phyloP scores from a whole-genome alignment of 2,113 vertebrate species.

The Beaufortia kweichowensis region DNA sequence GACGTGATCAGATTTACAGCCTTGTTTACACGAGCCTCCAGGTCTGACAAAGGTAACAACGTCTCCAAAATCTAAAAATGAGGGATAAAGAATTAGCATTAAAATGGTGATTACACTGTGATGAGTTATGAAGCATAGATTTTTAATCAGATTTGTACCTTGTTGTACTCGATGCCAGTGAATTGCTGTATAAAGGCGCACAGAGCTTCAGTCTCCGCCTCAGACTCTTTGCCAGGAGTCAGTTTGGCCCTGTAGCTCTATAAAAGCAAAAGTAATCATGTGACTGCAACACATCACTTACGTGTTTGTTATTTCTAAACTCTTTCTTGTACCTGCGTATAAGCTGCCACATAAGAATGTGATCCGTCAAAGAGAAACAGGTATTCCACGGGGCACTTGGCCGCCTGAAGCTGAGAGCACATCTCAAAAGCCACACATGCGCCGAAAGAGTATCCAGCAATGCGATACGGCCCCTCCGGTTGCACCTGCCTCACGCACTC shows the following conservation, averaged over 20 bases:
- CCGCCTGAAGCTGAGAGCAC: conserved; percentile 89
- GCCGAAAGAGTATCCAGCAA: conserved; percentile 94
- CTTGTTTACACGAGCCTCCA: conserved; percentile 80
- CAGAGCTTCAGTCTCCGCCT: conserved; percentile 87
- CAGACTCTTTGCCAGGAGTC: conserved; percentile 83
- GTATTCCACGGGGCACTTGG: conserved; percentile 76
- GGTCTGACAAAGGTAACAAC: conserved; percentile 79
- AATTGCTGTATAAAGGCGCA: conserved; percentile 94
- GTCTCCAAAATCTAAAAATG: conserved; percentile 79
- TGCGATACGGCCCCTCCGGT: conserved; percentile 87
- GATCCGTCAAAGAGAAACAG: conserved; percentile 94
- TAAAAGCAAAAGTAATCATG: not conserved
- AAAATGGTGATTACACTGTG: not conserved
- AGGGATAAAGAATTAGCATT: not conserved
- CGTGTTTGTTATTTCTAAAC: not conserved
- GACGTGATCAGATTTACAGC: conserved; percentile 82
- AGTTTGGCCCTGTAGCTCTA: conserved; percentile 92
- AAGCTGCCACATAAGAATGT: conserved; percentile 89
- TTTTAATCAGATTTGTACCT: conserved; percentile 67
- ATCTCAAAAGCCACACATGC: conserved; percentile 98
- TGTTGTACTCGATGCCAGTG: conserved; percentile 79
- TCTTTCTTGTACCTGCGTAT: conserved; percentile 84
- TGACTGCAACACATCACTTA: too few species aligned
- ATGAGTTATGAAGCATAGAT: not conserved
- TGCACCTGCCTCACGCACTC: conserved; percentile 85